These are phyloP conservation scores for Epinotia bilunana DNA, from an alignment of 2,888 invertebrate species.

Conservation along the genomic window DNA sequence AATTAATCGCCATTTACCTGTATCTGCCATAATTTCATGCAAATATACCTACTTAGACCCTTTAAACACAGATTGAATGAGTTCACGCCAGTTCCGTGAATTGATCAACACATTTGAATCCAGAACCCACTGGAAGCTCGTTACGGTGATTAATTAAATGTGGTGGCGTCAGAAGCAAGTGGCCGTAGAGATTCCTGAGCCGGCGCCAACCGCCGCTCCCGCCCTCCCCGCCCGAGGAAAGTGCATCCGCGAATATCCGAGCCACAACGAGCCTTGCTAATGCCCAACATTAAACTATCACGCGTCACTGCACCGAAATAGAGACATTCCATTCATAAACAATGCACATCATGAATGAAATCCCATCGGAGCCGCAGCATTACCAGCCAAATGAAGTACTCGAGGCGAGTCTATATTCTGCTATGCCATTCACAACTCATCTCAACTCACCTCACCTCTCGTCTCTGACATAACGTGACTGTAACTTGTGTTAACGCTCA, in stretches of 20 bases:
- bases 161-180: slow-evolving; percentile 41
- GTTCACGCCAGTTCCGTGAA: not conserved
- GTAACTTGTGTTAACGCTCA: too few species aligned
- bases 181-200: slow-evolving; percentile 53
- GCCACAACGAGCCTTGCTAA: slow-evolving; percentile 62
- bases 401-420: slow-evolving; percentile 62
- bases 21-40: too few species aligned
- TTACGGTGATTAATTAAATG: slow-evolving; percentile 35
- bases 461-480: not conserved
- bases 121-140: slow-evolving; percentile 4
- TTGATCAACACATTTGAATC: not conserved
- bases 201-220: slow-evolving; percentile 59
- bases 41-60: too few species aligned
- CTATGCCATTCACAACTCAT: not conserved
- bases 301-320: slow-evolving; percentile 73
- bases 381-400: slow-evolving; percentile 69
- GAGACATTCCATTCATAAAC: slow-evolving; percentile 73
- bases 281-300: slow-evolving; percentile 66
- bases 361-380: slow-evolving; percentile 66
- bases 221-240: slow-evolving; percentile 54
- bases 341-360: slow-evolving; percentile 73
- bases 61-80: not conserved
- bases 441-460: not conserved
- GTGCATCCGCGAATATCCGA: slow-evolving; percentile 71
- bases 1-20: too few species aligned